Conservation (phyloP, 2,888 invertebrate genomes). For the Trachelus stipa region DNA sequence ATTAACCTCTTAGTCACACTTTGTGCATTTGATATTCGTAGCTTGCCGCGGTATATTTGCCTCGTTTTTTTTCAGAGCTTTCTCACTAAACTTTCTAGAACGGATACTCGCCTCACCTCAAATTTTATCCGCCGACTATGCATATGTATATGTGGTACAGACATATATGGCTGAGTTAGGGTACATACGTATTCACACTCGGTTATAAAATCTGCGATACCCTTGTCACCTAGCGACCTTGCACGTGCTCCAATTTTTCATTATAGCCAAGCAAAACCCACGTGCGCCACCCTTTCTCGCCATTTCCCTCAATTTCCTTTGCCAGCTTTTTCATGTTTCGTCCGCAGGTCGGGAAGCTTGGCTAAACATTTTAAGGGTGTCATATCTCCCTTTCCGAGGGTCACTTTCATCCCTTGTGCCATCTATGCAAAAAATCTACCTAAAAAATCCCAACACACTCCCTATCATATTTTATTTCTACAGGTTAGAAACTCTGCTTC, state of each 20-base stretch:
- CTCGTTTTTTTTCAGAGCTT: background rate
- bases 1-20: background rate
- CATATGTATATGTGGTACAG: background rate
- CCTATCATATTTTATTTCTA: background rate
- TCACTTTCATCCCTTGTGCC: background rate
- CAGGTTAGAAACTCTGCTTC: background rate
- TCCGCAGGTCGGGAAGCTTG: background rate
- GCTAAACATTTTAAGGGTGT: background rate
- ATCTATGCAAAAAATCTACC: background rate
- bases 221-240: background rate
- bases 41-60: background rate
- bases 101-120: background rate
- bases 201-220: background rate
- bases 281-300: background rate
- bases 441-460: background rate
- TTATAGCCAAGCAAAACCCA: background rate
- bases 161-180: background rate
- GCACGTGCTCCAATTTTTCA: background rate
- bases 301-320: background rate
- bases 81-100: background rate
- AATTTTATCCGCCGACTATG: background rate
- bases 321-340: background rate
- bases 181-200: background rate
- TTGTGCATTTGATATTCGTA: background rate
- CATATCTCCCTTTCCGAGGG: background rate